Base-by-base conservation (phyloP, 2,797 vertebrate genomes). In the Rhynchotus rufescens region DNA sequence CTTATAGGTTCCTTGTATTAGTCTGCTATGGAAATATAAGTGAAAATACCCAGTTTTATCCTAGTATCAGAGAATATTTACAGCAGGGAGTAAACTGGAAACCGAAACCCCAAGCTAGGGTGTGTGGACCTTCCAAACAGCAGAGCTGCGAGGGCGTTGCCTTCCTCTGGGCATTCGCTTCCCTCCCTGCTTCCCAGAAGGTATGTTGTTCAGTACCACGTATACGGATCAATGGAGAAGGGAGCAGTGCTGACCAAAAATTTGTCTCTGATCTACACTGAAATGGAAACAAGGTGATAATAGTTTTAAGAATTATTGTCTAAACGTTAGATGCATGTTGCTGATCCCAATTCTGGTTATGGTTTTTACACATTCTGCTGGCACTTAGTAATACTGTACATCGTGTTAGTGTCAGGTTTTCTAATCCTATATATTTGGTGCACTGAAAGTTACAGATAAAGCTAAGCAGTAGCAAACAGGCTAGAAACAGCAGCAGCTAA, bases 361-460 rank as follows among this genome's bases (percentile, higher is more conserved):
- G 4, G 8, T 28, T 68, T 94, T 80, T 64, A 62, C 51, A 54
- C 56, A 19, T 38, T 69, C 26, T 92, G 28, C 25, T 10, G 7
- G 32, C 60, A 52, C 67, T 89, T 76, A 89, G 38, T 45, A 80
- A 34, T 32, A 54, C 49, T 15, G 52, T 80, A 23, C 49, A 49
- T 84, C 71, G 78, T 84, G 40, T 71, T 84, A 71, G 88, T 19
- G 65, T 93, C 90, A 89, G 34, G 20, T 80, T 92, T 92, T 64
- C 88, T 94, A 83, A 92, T 83, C 52, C 84, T 81, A 1, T 91
- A 2, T 15, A 88, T 71, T 77, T 69, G 40, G 52, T 81, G 38
- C 76, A 23, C 68, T 93, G 88, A 82, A 83, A 68, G 57, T 69
- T 84, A n/a, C 78, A 89, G 91, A 90, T 91, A 92, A 91, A 96